Evolutionary conservation across 1,140 invertebrate species (phyloP).

Genomic region (Amphibalanus amphitrite): DNA sequence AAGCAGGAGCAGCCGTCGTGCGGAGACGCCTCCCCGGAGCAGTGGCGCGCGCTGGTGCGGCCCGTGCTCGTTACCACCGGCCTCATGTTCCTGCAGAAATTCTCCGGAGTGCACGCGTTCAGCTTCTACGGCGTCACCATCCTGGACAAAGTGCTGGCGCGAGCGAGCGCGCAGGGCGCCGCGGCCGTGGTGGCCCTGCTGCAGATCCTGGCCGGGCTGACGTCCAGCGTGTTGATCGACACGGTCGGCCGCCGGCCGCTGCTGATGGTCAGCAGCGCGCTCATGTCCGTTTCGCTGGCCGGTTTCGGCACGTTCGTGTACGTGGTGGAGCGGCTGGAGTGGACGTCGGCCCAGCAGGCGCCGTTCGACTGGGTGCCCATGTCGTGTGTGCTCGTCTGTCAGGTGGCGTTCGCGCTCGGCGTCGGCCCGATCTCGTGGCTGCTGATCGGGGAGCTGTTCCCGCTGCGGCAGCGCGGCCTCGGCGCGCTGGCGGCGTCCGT

Average conservation of each 20-base stretch:
- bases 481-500: conserved; percentile 66
- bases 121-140: conserved; percentile 64
- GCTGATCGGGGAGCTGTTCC: conserved; percentile 71
- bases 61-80: conserved; percentile 62
- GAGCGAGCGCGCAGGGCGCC: conserved; percentile 60
- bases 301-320: conserved; percentile 64
- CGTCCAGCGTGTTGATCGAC: conserved; percentile 61
- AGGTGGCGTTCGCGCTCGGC: conserved; percentile 65
- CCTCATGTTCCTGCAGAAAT: conserved; percentile 66
- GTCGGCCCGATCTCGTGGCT: conserved; percentile 78
- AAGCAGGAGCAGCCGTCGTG: conserved; percentile 22
- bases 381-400: conserved; percentile 60
- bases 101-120: conserved; percentile 62
- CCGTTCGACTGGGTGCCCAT: conserved; percentile 57
- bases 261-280: conserved; percentile 55
- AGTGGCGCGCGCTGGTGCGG: conserved; percentile 27
- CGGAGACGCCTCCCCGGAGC: conserved; percentile 12
- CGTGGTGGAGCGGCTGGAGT: conserved; percentile 28
- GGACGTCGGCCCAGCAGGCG: conserved; percentile 21
- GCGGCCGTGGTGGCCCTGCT: conserved; percentile 59
- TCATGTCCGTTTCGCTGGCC: conserved; percentile 60
- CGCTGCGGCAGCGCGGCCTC: conserved; percentile 60
- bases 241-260: conserved; percentile 54
- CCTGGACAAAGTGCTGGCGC: conserved; percentile 52
- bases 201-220: conserved; percentile 52